Base-by-base conservation (phyloP, 1,140 invertebrate species). In the Ephestia elutella region DNA sequence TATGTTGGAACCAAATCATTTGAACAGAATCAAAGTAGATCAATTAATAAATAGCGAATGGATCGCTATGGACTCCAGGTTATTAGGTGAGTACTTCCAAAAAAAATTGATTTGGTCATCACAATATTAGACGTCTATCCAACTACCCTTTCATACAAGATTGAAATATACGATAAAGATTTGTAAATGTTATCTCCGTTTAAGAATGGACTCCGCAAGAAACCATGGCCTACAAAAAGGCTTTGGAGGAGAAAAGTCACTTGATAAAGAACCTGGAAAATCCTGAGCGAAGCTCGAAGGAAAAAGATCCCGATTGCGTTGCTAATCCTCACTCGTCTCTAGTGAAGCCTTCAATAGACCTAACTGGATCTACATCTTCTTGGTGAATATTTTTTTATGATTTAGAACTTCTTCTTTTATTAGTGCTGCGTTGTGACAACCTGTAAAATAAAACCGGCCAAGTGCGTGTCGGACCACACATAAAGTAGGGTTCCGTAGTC, bases 1-100 rank as follows among this genome's bases (percentile, higher is more conserved):
- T 62, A 90, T 95, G 70, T 73, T 96, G 44, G 93, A 95, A 60
- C 94, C 94, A 0, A 92, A 94, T 65, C 66, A 60, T 58, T 57
- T 63, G 53, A 90, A 89, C 58, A 90, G 94, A 44, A 72, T 85
- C 18, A 85, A 81, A 70, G 71, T 84, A 18, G 78, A 82, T 0
- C 64, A 75, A 49, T 70, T 87, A 9, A 75, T 86, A 58, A 79
- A 78, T 18, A 78, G 81, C 54, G 78, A 79, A 60, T 91, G 91
- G 84, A 89, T 91, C 44, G 89, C 90, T n/a, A 91, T 91, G 76
- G 91, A 91, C 82, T 78, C 78, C 3, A 81, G 83, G 65, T 70
- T 88, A 57, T 63, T 78, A 63, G 85, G 83, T 86, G 63, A 63
- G 60, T 54, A 19, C 18, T 25, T 32, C 0, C 21, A 25, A 25